Evolutionary conservation across 2,797 vertebrate species (phyloP), one percentile per base, ranked within the genome.

Genomic region (Falco naumanni): DNA sequence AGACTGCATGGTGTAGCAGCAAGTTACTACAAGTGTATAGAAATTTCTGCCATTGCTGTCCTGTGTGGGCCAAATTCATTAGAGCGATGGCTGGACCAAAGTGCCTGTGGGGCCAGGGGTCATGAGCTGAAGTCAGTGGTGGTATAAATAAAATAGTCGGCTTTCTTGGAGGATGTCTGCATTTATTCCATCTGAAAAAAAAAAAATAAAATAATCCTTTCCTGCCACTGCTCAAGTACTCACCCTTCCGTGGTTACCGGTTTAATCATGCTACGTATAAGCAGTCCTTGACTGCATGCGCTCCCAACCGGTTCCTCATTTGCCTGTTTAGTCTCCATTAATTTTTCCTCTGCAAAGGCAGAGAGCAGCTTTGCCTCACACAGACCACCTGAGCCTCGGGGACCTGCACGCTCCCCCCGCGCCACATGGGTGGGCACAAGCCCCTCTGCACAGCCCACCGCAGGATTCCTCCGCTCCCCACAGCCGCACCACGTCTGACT

Each of bases 341-440:
- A 31, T 37, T 82, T 51, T 79, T 77, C 37, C 53, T 57, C 56
- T 61, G 45, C 39, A 72, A 72, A 68, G 29, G 56, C 9, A 56
- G 22, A 50, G 20, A 66, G n/a, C 63, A 86, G 50, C 43, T 64
- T 51, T 43, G 28, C 20, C n/a, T 86, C 3, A 1, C 34, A 68
- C 53, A 75, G 53, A 9, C 34, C 22, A 68, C 14, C 39, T 10
- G 33, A 57, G 37, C n/a, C 37, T 61, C 21, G 37, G 51, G 37
- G 47, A 45, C 18, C 28, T 24, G 24, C 6, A 21, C 0, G 5
- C 1, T 4, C 43, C 21, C 76, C 41, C 25, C 29, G 53, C 20
- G 28, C 37, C 43, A 2, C 0, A 0, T 4, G 33, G 48, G 5
- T 2, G 5, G 17, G 25, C 19, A 25, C 10, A 15, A 45, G 43